These are phyloP conservation scores for Osedax frankpressi DNA, from an alignment of 2,888 invertebrate genomes.

Conservation along the genomic window DNA sequence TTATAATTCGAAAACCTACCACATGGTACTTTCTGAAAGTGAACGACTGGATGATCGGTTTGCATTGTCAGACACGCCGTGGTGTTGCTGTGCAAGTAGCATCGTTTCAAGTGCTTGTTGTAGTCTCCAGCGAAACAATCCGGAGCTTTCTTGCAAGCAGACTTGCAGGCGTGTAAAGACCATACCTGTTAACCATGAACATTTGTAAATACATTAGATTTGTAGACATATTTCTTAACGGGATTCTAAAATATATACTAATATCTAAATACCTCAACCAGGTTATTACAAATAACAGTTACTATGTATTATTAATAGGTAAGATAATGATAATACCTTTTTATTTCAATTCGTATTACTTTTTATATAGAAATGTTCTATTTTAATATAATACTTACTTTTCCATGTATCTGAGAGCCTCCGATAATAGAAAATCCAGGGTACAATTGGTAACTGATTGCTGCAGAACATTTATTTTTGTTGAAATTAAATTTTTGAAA, in stretches of 20 bases:
- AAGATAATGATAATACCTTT: neutral
- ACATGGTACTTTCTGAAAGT: conserved; percentile 14
- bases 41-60: neutral
- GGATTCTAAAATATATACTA: neutral
- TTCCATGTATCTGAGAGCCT: neutral
- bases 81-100: conserved; percentile 9
- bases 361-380: neutral
- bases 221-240: neutral
- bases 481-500: too few species aligned
- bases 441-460: neutral
- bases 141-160: conserved; percentile 2
- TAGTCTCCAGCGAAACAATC: conserved; percentile 14
- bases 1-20: neutral
- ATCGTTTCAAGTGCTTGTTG: conserved; percentile 9
- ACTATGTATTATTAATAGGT: too few species aligned
- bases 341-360: neutral
- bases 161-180: neutral
- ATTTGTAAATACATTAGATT: neutral
- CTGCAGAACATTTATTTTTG: too few species aligned
- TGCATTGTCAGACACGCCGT: conserved; percentile 6
- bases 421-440: neutral
- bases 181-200: neutral
- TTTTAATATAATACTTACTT: neutral
- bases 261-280: too few species aligned
- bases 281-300: too few species aligned